Percentiles rank a stretch among this genome's conserved stretches.
phyloP scores from a whole-genome alignment of 2,888 invertebrate genomes.

The Hypomecis atomaria region DNA sequence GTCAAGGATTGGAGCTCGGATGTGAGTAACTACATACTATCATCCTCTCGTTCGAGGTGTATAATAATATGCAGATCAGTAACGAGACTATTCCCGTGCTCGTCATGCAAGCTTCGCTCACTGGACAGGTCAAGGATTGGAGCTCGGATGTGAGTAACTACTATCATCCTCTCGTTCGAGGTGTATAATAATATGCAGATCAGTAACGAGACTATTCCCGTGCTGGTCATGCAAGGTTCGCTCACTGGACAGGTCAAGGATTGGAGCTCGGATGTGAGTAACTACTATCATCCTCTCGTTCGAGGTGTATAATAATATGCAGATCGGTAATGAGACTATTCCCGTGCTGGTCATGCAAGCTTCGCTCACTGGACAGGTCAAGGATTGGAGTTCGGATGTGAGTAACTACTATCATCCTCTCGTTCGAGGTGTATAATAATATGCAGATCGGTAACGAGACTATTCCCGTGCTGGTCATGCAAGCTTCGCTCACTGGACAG shows the following conservation, averaged over 20 bases:
- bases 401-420: conserved; percentile 86
- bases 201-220: conserved; percentile 95
- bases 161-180: conserved; percentile 93
- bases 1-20: conserved; percentile 94
- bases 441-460: conserved; percentile 94
- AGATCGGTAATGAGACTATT: conserved; percentile 94
- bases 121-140: conserved; percentile 93
- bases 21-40: conserved; percentile 85
- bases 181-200: conserved; percentile 86
- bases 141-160: conserved; percentile 86
- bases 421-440: conserved; percentile 86
- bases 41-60: conserved; percentile 91
- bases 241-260: conserved; percentile 91
- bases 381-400: conserved; percentile 94
- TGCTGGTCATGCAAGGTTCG: conserved; percentile 93
- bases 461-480: conserved; percentile 94
- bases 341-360: conserved; percentile 95
- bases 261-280: conserved; percentile 91
- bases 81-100: conserved; percentile 96
- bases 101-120: conserved; percentile 92
- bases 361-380: conserved; percentile 90
- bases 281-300: conserved; percentile 89
- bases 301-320: conserved; percentile 87
- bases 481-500: conserved; percentile 91
- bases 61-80: conserved; percentile 87